Percentiles rank a stretch among this genome's conserved stretches.
These are phyloP conservation scores for Pipa parva DNA, from an alignment of 2,113 vertebrate genomes.

Conservation along the genomic window DNA sequence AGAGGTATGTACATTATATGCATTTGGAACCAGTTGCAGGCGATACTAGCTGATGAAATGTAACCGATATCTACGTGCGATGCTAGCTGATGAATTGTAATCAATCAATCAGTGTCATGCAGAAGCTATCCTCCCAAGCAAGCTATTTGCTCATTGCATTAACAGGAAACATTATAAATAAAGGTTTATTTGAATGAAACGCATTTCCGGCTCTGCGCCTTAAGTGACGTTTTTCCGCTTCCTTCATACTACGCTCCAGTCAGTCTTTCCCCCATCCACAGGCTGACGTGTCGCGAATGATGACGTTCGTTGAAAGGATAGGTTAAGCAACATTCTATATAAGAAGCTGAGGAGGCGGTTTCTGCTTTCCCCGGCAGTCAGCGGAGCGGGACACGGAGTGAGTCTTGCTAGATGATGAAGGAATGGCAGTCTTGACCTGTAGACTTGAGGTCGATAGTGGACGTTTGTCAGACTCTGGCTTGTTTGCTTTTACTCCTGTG, in stretches of 20 bases:
- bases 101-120: no score
- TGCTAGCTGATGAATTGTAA: no score
- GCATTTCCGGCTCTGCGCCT: neutral
- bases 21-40: no score
- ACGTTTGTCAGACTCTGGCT: neutral
- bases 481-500: neutral
- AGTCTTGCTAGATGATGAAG: neutral
- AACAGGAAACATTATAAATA: conserved; percentile 78
- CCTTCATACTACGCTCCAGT: neutral
- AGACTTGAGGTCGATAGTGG: no score
- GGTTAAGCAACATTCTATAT: conserved; percentile 26
- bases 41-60: no score
- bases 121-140: no score
- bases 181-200: neutral
- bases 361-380: conserved; percentile 41
- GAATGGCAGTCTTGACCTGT: no score
- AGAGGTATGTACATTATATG: no score
- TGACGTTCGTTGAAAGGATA: conserved; percentile 29
- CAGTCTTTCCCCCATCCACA: neutral
- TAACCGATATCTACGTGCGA: no score
- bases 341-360: conserved; percentile 25
- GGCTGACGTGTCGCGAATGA: conserved; percentile 40
- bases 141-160: no score
- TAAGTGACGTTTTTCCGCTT: conserved; percentile 6
- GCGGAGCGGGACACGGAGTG: conserved; percentile 43